Percentiles rank a stretch among this genome's conserved stretches.
Conservation (phyloP, 2,888 invertebrate species). For the Diplazon laetatorius region DNA sequence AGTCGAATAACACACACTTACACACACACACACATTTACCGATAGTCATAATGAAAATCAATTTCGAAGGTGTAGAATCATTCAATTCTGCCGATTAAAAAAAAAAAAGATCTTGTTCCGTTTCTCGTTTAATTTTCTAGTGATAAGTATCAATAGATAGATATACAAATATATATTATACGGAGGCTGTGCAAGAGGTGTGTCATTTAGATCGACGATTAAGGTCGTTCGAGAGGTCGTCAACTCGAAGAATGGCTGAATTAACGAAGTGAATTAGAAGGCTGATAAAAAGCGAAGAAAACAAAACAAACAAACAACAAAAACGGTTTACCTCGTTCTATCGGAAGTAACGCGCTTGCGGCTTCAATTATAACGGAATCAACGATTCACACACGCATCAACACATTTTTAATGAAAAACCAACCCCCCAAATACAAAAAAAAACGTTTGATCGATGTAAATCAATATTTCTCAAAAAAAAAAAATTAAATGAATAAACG, state of each 20-base stretch:
- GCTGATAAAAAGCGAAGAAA: neutral
- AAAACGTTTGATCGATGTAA: conserved; percentile 71
- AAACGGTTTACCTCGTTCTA: conserved; percentile 41
- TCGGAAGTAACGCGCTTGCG: conserved; percentile 18
- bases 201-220: conserved; percentile 54
- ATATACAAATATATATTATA: too few relatives aligned
- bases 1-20: neutral
- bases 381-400: conserved; percentile 24
- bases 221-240: conserved; percentile 29
- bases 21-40: too few relatives aligned
- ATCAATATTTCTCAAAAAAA: conserved; percentile 70
- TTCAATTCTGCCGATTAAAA: conserved; percentile 8
- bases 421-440: neutral
- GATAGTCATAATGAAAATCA: neutral
- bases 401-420: conserved; percentile 11
- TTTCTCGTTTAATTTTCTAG: conserved; percentile 60
- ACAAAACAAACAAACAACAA: too few relatives aligned
- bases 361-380: conserved; percentile 27
- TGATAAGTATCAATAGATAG: conserved; percentile 54
- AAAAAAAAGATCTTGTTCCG: conserved; percentile 24
- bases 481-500: conserved; percentile 71
- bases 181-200: conserved; percentile 67
- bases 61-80: neutral
- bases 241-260: conserved; percentile 30
- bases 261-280: conserved; percentile 13